Percentiles rank a stretch among this genome's conserved stretches.
Conservation (phyloP, 2,888 invertebrate species). For the Rotaria magnacalcarata region DNA sequence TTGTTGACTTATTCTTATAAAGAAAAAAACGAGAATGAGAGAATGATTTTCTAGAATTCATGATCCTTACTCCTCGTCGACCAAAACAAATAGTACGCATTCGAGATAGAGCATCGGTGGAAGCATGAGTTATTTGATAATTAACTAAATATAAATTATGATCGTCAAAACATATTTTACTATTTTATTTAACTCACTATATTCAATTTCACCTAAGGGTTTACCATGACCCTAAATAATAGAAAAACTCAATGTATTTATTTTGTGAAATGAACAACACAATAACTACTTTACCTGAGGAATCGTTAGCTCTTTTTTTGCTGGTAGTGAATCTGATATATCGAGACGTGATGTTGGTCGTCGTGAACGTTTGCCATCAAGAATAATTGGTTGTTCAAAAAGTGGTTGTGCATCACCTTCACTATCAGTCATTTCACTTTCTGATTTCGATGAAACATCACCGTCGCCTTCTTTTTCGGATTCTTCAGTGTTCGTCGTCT, state of each 20-base stretch:
- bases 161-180: background rate
- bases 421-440: background rate
- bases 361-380: background rate
- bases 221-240: background rate
- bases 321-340: background rate
- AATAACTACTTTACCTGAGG: background rate
- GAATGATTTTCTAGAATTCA: background rate
- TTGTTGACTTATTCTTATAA: background rate
- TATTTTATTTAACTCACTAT: background rate
- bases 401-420: background rate
- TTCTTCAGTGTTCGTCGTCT: background rate
- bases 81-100: constrained; percentile 23
- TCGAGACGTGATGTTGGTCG: background rate
- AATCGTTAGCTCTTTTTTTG: background rate
- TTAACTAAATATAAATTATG: background rate
- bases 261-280: too few species aligned
- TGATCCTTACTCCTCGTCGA: background rate
- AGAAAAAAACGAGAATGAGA: background rate
- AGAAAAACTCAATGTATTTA: background rate
- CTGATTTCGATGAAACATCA: background rate
- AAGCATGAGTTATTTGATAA: constrained; percentile 8
- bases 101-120: background rate
- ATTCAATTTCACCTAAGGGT: constrained; percentile 34
- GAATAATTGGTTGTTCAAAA: constrained; percentile 23
- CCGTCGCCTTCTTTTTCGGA: background rate